Percentiles rank a stretch among this genome's conserved stretches.
Evolutionary conservation across 2,113 vertebrate genomes (phyloP).

Genomic region (Gymnobelideus leadbeateri): DNA sequence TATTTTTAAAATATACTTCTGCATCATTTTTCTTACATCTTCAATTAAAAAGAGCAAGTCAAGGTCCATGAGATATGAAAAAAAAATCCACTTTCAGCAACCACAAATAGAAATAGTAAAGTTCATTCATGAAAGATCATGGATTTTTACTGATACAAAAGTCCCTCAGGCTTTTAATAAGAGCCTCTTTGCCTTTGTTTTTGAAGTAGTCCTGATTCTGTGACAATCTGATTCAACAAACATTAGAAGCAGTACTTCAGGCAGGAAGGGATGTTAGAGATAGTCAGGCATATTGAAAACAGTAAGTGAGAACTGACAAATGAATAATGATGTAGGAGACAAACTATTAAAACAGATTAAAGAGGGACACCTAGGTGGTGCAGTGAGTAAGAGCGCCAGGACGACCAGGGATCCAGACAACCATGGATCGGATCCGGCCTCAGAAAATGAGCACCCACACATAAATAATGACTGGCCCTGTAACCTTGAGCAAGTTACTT

Average conservation of each 20-base stretch:
- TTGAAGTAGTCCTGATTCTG: background rate
- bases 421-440: too few relatives aligned
- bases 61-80: background rate
- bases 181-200: background rate
- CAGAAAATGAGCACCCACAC: too few relatives aligned
- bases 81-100: background rate
- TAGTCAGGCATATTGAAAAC: background rate
- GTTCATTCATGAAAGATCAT: background rate
- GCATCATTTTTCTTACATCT: background rate
- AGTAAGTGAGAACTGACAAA: background rate
- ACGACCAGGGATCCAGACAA: too few relatives aligned
- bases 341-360: too few relatives aligned
- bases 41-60: background rate
- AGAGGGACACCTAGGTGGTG: too few relatives aligned
- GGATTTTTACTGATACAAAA: background rate
- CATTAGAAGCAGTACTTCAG: background rate
- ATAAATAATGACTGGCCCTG: too few relatives aligned
- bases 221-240: background rate
- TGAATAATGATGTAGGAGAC: background rate
- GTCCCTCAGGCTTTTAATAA: too few relatives aligned
- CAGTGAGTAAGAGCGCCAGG: too few relatives aligned
- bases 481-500: too few relatives aligned
- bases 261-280: background rate
- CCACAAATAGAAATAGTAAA: rapidly evolving
- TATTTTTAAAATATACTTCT: background rate